phyloP scores from a whole-genome alignment of 2,113 vertebrate species.

The Podarcis raffonei region DNA sequence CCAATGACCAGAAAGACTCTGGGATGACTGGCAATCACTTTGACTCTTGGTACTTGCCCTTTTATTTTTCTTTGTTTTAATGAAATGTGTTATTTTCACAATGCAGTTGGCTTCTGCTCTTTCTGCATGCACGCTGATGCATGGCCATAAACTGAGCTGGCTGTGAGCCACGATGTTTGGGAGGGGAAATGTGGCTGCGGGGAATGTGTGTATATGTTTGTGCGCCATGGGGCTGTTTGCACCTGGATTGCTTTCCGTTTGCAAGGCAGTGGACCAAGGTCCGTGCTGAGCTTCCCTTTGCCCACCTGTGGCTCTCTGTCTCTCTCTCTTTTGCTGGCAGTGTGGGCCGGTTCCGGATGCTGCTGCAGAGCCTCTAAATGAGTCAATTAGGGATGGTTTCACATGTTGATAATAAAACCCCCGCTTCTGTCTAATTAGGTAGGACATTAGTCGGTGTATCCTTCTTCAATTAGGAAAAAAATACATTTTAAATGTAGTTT shows the following conservation, averaged over 20 bases:
- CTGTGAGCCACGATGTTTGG: no score
- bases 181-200: not conserved
- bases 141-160: not conserved
- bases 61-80: not conserved
- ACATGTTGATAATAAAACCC: slow-evolving; percentile 35
- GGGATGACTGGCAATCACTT: not conserved
- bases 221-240: no score
- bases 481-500: slow-evolving; percentile 39
- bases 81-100: not conserved
- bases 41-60: not conserved
- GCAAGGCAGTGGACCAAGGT: no score
- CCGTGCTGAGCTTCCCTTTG: not conserved
- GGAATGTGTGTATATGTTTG: not conserved
- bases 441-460: slow-evolving; percentile 24
- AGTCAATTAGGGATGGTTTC: slow-evolving; percentile 24
- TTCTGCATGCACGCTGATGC: no score
- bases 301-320: rapidly evolving
- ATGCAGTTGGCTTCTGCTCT: not conserved
- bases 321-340: not conserved
- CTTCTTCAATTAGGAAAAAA: slow-evolving; percentile 39
- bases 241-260: not conserved
- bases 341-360: not conserved
- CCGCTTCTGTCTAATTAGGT: slow-evolving; percentile 33
- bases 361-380: not conserved
- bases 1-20: not conserved